Percentiles rank a stretch among this genome's conserved stretches.
These are phyloP conservation scores for Patiria miniata DNA, from an alignment of 35 echinoderm and acorn worm genomes.

Conservation along the genomic window DNA sequence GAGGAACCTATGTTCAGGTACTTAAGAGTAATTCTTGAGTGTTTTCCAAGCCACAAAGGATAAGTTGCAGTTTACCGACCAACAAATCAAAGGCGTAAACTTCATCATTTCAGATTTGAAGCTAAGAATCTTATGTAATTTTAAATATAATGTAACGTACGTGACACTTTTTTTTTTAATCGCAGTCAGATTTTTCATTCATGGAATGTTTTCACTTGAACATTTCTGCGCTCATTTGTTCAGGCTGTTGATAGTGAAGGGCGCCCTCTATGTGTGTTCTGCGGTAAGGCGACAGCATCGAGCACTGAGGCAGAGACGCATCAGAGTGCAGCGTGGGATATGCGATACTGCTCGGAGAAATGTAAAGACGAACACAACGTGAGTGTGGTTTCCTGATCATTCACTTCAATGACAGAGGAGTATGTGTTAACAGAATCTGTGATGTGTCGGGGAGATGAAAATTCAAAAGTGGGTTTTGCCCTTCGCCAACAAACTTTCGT, in stretches of 20 bases:
- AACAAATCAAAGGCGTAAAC: too few species aligned
- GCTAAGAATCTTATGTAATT: too few species aligned
- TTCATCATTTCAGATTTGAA: too few species aligned
- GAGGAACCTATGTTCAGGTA: too few species aligned
- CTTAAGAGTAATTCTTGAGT: too few species aligned
- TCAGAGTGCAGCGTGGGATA: constrained; percentile 75
- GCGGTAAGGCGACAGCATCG: constrained; percentile 37
- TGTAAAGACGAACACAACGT: constrained; percentile 82
- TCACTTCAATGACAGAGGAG: too few species aligned
- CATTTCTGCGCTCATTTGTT: background rate
- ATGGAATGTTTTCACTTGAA: background rate
- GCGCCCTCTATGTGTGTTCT: constrained; percentile 73
- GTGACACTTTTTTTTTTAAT: too few species aligned
- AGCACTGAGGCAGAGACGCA: background rate
- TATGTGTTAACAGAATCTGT: background rate
- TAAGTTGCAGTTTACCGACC: too few species aligned
- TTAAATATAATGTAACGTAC: too few species aligned
- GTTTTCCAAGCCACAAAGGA: too few species aligned
- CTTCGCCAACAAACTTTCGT: too few species aligned
- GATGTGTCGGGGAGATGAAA: background rate
- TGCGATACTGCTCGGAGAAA: constrained; percentile 72
- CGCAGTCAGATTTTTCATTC: too few species aligned
- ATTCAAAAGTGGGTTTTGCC: background rate
- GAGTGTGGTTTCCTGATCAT: background rate
- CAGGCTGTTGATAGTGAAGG: constrained; percentile 73